Conservation (phyloP, 2,888 invertebrate genomes). For the Cantharis flavilabris region DNA sequence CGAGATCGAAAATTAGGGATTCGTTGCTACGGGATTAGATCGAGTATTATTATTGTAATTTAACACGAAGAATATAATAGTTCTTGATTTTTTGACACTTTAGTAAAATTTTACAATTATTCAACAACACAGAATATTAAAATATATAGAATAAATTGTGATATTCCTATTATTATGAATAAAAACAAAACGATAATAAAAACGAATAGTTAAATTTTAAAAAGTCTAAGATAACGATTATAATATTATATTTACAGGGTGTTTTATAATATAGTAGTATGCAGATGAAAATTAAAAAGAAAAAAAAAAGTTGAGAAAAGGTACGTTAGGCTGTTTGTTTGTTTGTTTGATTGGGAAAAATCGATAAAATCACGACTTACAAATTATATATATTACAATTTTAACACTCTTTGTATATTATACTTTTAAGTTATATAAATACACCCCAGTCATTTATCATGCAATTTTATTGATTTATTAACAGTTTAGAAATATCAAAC, state of each 20-base stretch:
- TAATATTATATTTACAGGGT: background rate
- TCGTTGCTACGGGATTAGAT: background rate
- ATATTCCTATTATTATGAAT: no score
- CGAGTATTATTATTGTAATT: background rate
- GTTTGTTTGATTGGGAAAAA: background rate
- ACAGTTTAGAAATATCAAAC: conserved; percentile 1
- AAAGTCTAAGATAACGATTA: background rate
- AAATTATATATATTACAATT: background rate
- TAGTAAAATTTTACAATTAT: background rate
- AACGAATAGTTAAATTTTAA: background rate
- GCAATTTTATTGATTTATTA: background rate
- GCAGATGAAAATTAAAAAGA: no score
- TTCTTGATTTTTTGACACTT: background rate
- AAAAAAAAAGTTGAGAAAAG: background rate
- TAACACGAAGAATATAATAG: background rate
- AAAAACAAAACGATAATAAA: background rate
- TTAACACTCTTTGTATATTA: background rate
- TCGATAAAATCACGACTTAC: background rate
- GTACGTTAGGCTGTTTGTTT: background rate
- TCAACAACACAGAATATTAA: background rate
- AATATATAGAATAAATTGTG: background rate
- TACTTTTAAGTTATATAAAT: background rate
- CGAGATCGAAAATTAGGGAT: background rate
- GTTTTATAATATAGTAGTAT: background rate
- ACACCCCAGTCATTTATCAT: background rate